Evolutionary conservation across 2,888 invertebrate genomes (phyloP).

Genomic region (Diploptera punctata): DNA sequence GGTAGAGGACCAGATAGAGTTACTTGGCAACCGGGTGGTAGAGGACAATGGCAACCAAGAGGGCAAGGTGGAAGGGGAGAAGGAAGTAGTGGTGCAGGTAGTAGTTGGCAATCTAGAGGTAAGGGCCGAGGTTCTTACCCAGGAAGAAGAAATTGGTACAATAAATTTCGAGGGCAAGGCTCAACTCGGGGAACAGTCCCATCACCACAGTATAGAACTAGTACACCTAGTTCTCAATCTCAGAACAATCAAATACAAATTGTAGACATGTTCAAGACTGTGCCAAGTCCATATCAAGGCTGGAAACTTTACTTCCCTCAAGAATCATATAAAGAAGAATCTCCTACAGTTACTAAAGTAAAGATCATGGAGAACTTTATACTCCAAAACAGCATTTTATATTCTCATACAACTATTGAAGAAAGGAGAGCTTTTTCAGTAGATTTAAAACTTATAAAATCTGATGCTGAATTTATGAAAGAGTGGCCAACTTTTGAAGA

Average conservation of each 20-base stretch:
- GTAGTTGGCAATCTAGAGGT: not conserved
- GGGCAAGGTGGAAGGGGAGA: not conserved
- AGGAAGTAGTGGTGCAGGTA: not conserved
- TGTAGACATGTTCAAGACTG: not conserved
- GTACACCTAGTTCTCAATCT: not conserved
- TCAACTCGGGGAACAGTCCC: not conserved
- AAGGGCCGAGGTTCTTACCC: not conserved
- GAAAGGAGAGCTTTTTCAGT: conserved; percentile 64
- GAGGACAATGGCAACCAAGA: not conserved
- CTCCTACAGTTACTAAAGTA: conserved; percentile 59
- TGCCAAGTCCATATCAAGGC: conserved; percentile 62
- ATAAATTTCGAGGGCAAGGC: not conserved
- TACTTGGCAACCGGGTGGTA: not conserved
- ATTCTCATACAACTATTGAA: conserved; percentile 65
- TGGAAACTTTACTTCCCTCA: conserved; percentile 83
- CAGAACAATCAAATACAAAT: conserved; percentile 21
- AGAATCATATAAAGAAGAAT: conserved; percentile 61
- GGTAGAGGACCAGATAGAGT: not conserved
- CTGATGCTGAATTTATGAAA: conserved; percentile 62
- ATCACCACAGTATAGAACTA: not conserved
- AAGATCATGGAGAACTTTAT: conserved; percentile 64
- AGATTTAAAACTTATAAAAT: conserved; percentile 62
- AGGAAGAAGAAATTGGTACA: conserved; percentile 1
- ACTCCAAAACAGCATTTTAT: conserved; percentile 55
- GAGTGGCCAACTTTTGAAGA: conserved; percentile 69